Evolutionary conservation across 2,113 vertebrate species (phyloP).

Genomic region (Salminus brasiliensis): DNA sequence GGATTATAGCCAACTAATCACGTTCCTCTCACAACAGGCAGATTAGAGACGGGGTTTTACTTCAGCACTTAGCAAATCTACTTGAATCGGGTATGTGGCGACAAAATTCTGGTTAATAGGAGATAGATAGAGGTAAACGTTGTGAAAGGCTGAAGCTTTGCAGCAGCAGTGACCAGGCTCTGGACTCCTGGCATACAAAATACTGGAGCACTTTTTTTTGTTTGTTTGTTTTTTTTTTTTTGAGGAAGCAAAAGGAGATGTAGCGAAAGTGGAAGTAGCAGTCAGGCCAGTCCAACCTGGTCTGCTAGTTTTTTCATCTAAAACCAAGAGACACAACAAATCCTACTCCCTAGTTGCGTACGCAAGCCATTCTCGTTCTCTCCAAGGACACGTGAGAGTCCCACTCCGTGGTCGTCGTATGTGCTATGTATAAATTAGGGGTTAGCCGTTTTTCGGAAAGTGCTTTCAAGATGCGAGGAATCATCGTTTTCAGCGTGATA

Average conservation of each 20-base stretch:
- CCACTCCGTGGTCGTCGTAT: slow-evolving; percentile 70
- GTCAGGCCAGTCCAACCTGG: slow-evolving; percentile 44
- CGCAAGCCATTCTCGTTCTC: slow-evolving; percentile 62
- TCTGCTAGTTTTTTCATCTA: slow-evolving; percentile 45
- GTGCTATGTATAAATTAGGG: slow-evolving; percentile 84
- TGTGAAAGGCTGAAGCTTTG: slow-evolving; percentile 1
- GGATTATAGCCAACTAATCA: slow-evolving; percentile 60
- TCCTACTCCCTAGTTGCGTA: slow-evolving; percentile 8
- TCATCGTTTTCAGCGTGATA: slow-evolving; percentile 81
- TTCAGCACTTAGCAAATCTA: slow-evolving; percentile 63
- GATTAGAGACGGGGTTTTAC: slow-evolving; percentile 38
- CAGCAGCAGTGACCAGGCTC: neutral
- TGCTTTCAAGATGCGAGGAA: slow-evolving; percentile 63
- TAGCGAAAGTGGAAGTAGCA: slow-evolving; percentile 50
- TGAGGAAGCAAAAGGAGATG: slow-evolving; percentile 59
- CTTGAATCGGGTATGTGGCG: slow-evolving; percentile 60
- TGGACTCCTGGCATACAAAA: slow-evolving; percentile 32
- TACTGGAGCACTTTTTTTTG: slow-evolving; percentile 72
- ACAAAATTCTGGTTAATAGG: slow-evolving; percentile 9
- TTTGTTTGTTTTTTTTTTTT: slow-evolving; percentile 57
- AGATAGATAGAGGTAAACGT: neutral
- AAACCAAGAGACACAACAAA: slow-evolving; percentile 21
- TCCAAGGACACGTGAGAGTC: slow-evolving; percentile 57
- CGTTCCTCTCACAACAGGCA: slow-evolving; percentile 51
- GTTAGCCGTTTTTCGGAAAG: slow-evolving; percentile 75